Evolutionary conservation across 1,140 invertebrate species (phyloP).

Genomic region (Scaptodrosophila lebanonensis): DNA sequence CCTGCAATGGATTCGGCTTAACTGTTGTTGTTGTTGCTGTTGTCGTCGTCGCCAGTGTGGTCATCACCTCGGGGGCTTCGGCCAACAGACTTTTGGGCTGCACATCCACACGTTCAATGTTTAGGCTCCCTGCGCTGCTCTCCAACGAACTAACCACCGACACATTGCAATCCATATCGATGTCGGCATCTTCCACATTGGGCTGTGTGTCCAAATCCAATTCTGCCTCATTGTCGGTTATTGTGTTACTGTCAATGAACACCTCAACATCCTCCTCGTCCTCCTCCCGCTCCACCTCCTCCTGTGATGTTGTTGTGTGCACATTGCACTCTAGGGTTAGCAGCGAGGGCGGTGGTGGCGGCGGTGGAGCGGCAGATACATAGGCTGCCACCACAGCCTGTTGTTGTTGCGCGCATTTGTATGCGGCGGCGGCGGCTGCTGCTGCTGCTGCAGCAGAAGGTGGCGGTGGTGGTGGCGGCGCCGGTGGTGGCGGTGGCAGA

Average conservation of each 20-base stretch:
- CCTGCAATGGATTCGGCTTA: no score
- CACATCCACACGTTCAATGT: slow-evolving; percentile 71
- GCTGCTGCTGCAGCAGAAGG: background rate
- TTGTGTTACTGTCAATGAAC: slow-evolving; percentile 70
- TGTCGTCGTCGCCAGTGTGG: slow-evolving; percentile 2
- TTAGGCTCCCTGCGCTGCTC: slow-evolving; percentile 70
- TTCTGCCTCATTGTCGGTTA: slow-evolving; percentile 77
- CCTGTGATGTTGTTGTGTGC: background rate
- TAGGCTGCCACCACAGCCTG: slow-evolving; percentile 4
- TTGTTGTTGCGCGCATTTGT: background rate
- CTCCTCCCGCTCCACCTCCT: slow-evolving; percentile 12
- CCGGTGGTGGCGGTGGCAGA: slow-evolving; percentile 12
- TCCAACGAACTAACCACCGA: slow-evolving; percentile 64
- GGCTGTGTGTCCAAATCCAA: slow-evolving; percentile 5
- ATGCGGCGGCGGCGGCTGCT: slow-evolving; percentile 8
- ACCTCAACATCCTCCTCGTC: slow-evolving; percentile 68
- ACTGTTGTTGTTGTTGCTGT: background rate
- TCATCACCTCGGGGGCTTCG: no score
- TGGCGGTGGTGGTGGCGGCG: background rate
- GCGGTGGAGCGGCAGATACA: background rate
- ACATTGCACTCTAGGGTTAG: background rate
- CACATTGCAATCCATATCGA: slow-evolving; percentile 50
- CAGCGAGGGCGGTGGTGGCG: background rate
- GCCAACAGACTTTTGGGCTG: background rate
- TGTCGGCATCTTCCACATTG: slow-evolving; percentile 18